Base-by-base conservation (phyloP, 2,888 invertebrate species). In the Ophion obscuratus region DNA sequence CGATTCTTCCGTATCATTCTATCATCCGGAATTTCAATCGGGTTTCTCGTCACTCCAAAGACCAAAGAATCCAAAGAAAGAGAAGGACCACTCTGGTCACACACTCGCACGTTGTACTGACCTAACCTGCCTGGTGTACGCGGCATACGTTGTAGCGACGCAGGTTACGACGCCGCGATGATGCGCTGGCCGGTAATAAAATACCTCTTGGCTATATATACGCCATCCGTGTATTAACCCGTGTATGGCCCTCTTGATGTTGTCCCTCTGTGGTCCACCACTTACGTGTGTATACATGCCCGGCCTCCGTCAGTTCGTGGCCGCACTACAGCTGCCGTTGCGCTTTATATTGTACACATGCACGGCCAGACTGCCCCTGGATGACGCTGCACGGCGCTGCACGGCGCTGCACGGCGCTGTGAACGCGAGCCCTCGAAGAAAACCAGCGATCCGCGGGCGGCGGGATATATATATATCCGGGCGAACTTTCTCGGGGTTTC, bases 101-200 rank as follows among this genome's bases (percentile, higher is more conserved):
- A 17, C 3, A 31, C 64, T 17, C 47, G 27, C 24, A 59, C 40
- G 24, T 84, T 80, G 79, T 66, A 76, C 71, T 57, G 27, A 71
- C 66, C 64, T 81, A 79, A 36, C 84, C 47, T 71, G 57, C 4
- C 7, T 47, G 40, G 36, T 11, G n/a, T 31, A 53, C 44, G 75
- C 68, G 73, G 14, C 66, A 77, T 64, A 66, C 62, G 67, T 57
- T 64, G 78, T 57, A 64, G 78, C 57, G 62, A 59, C 53, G 64
- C 7, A 10, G 71, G 20, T 44, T 31, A 40, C n/a, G 70, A 40
- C 14, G 47, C 47, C 47, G 47, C 11, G 81, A 47, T 78, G 68
- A 68, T 81, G 77, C 68, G 11, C 47, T 4, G 47, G 14, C 14
- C 47, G 47, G 76, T 62, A 71, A 79, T 73, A 77, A 71, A 74